phyloP scores from a whole-genome alignment of 37 sponge, comb jelly and placozoan species.

The Agelas oroides region DNA sequence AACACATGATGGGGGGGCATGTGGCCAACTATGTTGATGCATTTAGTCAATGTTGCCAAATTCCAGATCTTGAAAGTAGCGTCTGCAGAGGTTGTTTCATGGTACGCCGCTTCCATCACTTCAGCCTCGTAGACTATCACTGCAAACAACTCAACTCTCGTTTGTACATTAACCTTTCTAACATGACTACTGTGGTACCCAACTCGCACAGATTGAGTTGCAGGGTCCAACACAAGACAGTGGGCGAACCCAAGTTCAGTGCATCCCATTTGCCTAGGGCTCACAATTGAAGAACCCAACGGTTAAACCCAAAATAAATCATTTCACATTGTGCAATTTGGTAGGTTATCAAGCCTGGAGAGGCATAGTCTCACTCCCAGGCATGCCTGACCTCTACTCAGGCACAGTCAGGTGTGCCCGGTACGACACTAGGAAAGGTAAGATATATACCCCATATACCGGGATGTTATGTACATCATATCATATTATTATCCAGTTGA shows the following conservation, averaged over 20 bases:
- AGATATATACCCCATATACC: no score
- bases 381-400: no score
- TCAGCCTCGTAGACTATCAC: constrained; percentile 47
- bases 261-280: no score
- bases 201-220: constrained; percentile 37
- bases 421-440: no score
- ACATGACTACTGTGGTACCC: constrained; percentile 82
- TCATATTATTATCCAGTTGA: no score
- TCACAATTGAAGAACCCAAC: no score
- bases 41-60: neutral
- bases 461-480: no score
- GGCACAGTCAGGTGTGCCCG: no score
- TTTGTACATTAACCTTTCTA: constrained; percentile 50
- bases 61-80: constrained; percentile 67
- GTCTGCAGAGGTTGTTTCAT: constrained; percentile 67
- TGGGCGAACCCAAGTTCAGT: constrained; percentile 49
- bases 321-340: no score
- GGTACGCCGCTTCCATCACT: constrained; percentile 18
- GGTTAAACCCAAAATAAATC: no score
- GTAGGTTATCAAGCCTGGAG: no score
- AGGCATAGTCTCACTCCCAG: no score
- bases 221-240: constrained; percentile 28
- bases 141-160: constrained; percentile 38
- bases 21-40: constrained; percentile 51
- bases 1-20: constrained; percentile 57